A percentile compares a stretch with the other conserved stretches of the same genome.
These are phyloP conservation scores for Lymantria dispar DNA, from an alignment of 2,888 invertebrate species.

Conservation along the genomic window DNA sequence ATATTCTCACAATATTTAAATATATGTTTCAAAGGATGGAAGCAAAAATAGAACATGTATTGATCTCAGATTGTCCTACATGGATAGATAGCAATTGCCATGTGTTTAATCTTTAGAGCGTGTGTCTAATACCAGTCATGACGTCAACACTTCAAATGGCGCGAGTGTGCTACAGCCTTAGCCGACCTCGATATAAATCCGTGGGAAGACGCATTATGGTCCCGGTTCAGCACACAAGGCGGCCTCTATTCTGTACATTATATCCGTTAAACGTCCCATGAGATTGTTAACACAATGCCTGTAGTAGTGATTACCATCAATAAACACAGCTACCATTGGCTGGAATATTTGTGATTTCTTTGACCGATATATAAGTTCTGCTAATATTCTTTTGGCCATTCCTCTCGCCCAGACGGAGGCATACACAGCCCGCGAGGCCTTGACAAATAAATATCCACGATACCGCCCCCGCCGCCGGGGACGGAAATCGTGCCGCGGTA, in stretches of 20 bases:
- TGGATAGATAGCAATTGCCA: constrained; percentile 3
- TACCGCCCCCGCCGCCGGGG: too few relatives aligned
- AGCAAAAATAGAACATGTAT: background rate
- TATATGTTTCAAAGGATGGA: too few relatives aligned
- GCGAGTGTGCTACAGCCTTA: constrained; percentile 31
- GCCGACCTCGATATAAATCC: constrained; percentile 58
- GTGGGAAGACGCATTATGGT: constrained; percentile 56
- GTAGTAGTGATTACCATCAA: constrained; percentile 33
- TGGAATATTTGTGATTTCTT: too few relatives aligned
- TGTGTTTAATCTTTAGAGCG: constrained; percentile 4
- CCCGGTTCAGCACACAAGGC: constrained; percentile 35
- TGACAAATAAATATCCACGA: too few relatives aligned
- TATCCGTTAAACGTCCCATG: constrained; percentile 31
- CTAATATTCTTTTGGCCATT: too few relatives aligned
- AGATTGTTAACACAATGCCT: constrained; percentile 33
- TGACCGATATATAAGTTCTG: too few relatives aligned
- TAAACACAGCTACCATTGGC: constrained; percentile 5
- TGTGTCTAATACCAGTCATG: constrained; percentile 3
- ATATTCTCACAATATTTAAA: too few relatives aligned
- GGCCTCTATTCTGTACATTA: constrained; percentile 26
- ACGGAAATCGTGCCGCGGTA: too few relatives aligned
- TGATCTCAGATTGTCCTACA: constrained; percentile 3
- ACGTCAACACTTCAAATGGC: constrained; percentile 16
- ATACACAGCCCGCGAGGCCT: too few relatives aligned
- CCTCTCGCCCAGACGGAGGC: too few relatives aligned